phyloP scores from a whole-genome alignment of 2,888 invertebrate genomes.

The Apodemia hepburni region DNA sequence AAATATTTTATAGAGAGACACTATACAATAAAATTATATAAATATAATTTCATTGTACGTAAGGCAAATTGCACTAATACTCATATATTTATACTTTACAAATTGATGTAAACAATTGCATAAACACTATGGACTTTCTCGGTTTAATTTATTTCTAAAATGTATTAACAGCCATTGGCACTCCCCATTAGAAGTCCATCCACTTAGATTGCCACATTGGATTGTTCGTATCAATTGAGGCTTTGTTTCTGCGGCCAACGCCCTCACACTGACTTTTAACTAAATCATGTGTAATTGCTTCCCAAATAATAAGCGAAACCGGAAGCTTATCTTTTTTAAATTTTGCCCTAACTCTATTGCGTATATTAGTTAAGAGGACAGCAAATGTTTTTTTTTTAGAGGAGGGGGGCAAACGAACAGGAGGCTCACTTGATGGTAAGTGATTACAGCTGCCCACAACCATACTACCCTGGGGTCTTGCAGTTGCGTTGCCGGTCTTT shows the following conservation, averaged over 20 bases:
- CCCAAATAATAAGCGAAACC: constrained; percentile 35
- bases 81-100: background rate
- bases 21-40: too few relatives aligned
- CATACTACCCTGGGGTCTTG: too few relatives aligned
- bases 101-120: background rate
- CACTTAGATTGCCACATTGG: constrained; percentile 63
- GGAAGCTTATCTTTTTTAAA: background rate
- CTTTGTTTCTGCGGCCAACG: constrained; percentile 72
- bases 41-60: too few relatives aligned
- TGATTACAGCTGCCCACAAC: too few relatives aligned
- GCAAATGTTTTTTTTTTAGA: too few relatives aligned
- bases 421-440: too few relatives aligned
- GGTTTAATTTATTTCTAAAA: constrained; percentile 7
- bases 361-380: too few relatives aligned
- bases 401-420: too few relatives aligned
- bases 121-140: constrained; percentile 3
- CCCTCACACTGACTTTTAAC: constrained; percentile 55
- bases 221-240: constrained; percentile 59
- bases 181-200: constrained; percentile 46
- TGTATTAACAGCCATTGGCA: constrained; percentile 24
- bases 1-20: too few relatives aligned
- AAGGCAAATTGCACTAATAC: too few relatives aligned
- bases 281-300: constrained; percentile 35
- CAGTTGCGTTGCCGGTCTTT: too few relatives aligned
- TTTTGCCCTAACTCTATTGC: too few relatives aligned